phyloP scores from a whole-genome alignment of 2,888 invertebrate genomes.

The Cryptophagus acutangulus region DNA sequence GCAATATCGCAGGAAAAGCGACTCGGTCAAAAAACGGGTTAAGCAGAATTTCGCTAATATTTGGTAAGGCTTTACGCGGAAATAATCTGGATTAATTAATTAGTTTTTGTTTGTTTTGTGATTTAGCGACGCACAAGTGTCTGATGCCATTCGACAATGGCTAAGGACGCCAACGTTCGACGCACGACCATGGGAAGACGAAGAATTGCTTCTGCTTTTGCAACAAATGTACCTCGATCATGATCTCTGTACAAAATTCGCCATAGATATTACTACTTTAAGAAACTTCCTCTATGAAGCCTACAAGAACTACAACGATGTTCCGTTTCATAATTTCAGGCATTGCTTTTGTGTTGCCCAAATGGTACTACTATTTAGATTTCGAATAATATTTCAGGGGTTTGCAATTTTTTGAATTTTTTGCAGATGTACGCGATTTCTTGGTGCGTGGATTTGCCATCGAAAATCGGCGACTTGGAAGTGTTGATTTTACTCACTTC shows the following conservation, averaged over 20 bases:
- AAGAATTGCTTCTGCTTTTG: slow-evolving; percentile 69
- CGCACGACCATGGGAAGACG: slow-evolving; percentile 77
- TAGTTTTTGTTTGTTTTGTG: slow-evolving; percentile 27
- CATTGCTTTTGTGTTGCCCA: slow-evolving; percentile 85
- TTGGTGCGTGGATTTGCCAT: slow-evolving; percentile 65
- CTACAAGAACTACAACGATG: slow-evolving; percentile 78
- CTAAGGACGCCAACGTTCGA: slow-evolving; percentile 69
- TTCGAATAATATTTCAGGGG: slow-evolving; percentile 1
- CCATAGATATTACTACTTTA: slow-evolving; percentile 64
- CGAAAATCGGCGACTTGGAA: slow-evolving; percentile 68
- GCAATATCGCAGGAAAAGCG: slow-evolving; percentile 57
- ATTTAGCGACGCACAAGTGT: slow-evolving; percentile 60
- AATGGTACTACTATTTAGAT: slow-evolving; percentile 56
- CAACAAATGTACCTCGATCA: slow-evolving; percentile 80
- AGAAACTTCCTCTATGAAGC: slow-evolving; percentile 70
- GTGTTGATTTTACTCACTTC: slow-evolving; percentile 72
- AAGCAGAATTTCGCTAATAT: slow-evolving; percentile 58
- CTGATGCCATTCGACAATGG: slow-evolving; percentile 59
- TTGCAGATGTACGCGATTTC: slow-evolving; percentile 75
- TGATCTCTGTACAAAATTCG: slow-evolving; percentile 68
- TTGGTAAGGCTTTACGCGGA: slow-evolving; percentile 50
- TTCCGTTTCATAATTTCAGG: slow-evolving; percentile 82
- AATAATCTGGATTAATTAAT: not conserved
- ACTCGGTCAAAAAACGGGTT: slow-evolving; percentile 55
- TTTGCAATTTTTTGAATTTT: not conserved